Evolutionary conservation across 2,888 invertebrate genomes (phyloP).

Genomic region (Hyposoter dolosus): DNA sequence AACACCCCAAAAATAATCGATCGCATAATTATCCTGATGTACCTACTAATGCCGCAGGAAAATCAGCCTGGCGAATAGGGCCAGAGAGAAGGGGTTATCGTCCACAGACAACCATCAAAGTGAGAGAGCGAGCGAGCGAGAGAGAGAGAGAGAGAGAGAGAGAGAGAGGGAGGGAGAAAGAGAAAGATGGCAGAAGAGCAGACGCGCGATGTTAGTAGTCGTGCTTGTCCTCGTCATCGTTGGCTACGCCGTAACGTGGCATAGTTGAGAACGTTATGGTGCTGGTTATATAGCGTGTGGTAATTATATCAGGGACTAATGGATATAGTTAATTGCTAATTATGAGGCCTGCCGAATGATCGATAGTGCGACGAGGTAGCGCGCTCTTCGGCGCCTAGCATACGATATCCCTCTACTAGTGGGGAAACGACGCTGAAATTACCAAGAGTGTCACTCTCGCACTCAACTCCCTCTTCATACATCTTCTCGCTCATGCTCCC

Average conservation of each 20-base stretch:
- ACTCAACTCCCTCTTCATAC: slow-evolving; percentile 63
- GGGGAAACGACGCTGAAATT: slow-evolving; percentile 75
- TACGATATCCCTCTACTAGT: slow-evolving; percentile 70
- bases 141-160: neutral
- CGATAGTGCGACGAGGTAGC: slow-evolving; percentile 82
- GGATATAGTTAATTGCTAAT: slow-evolving; percentile 85
- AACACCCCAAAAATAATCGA: slow-evolving; percentile 77
- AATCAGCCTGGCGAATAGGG: slow-evolving; percentile 68
- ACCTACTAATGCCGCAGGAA: slow-evolving; percentile 79
- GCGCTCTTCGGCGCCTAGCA: slow-evolving; percentile 65
- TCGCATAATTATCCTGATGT: slow-evolving; percentile 82
- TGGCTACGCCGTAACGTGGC: slow-evolving; percentile 23
- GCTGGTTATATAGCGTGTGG: slow-evolving; percentile 79
- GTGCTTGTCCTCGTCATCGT: slow-evolving; percentile 62
- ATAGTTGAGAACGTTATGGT: slow-evolving; percentile 46
- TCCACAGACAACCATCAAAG: slow-evolving; percentile 30
- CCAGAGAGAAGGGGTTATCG: slow-evolving; percentile 48
- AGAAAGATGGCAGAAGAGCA: slow-evolving; percentile 36
- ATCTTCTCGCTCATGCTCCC: slow-evolving; percentile 61
- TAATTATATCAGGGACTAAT: slow-evolving; percentile 85
- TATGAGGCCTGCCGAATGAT: slow-evolving; percentile 85
- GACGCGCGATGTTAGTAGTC: slow-evolving; percentile 62
- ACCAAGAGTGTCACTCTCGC: slow-evolving; percentile 82
- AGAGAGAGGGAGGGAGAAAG: slow-evolving; percentile 13
- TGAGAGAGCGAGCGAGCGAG: slow-evolving; percentile 24